Percentiles rank a stretch among this genome's conserved stretches.
phyloP scores from a whole-genome alignment of 2,888 invertebrate species.

The Drosophila planitibia region DNA sequence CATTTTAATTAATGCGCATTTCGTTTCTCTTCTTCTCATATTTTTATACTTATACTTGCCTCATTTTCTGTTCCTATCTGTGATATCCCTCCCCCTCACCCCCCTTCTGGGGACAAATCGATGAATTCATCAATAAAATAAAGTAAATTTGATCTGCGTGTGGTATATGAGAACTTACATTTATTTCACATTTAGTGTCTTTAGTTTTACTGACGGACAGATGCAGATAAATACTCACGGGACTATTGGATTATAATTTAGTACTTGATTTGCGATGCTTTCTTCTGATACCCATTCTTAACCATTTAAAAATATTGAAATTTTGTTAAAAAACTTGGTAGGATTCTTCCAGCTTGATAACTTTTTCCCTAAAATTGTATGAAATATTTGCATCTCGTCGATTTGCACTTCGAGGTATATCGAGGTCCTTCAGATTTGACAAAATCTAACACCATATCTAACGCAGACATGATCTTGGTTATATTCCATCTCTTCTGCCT shows the following conservation, averaged over 20 bases:
- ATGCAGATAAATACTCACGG: neutral
- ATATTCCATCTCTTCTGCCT: no score
- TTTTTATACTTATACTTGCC: neutral
- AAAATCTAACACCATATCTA: no score
- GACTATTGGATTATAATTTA: neutral
- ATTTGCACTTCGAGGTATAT: no score
- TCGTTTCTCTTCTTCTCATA: slow-evolving; percentile 20
- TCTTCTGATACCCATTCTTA: neutral
- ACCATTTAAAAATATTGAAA: neutral
- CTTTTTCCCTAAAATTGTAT: neutral
- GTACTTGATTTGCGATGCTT: neutral
- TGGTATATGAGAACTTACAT: neutral
- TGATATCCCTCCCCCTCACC: neutral
- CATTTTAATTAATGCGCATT: slow-evolving; percentile 80
- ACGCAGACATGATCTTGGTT: no score
- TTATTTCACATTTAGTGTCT: neutral
- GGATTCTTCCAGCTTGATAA: neutral
- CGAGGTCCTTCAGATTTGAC: no score
- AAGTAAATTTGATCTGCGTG: neutral
- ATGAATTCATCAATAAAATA: neutral
- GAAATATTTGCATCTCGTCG: neutral
- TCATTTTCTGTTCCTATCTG: neutral
- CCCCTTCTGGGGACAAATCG: no score
- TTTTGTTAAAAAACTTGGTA: no score
- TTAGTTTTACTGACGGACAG: neutral